Evolutionary conservation across 2,797 vertebrate genomes (phyloP), one percentile per base, ranked within the genome.

Genomic region (Naso thynnoides): DNA sequence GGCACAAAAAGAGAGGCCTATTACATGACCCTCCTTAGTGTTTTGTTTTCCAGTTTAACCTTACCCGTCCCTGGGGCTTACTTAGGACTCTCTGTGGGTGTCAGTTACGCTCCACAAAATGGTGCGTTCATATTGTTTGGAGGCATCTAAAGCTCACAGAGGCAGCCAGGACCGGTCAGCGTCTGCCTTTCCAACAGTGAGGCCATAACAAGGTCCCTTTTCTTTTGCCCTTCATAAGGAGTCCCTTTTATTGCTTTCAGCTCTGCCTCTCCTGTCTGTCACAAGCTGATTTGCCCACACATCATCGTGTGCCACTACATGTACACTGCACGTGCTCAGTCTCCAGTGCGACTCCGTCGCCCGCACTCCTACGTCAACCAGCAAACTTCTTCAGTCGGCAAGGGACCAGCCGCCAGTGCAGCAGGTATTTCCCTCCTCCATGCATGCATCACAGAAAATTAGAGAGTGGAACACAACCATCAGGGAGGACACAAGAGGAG

Each of bases 11-110:
- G 87, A 94, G 90, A 92, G 82, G 86, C 73, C 87, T 88, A 89
- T 91, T 92, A 93, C 86, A 82, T 90, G 89, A 81, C 79, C 74
- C 23, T 73, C 79, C 83, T 89, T 77, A 74, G 82, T 82, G 84
- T 87, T 92, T 86, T 86, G 73, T 89, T 89, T 89, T 90, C 73
- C 64, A 85, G 76, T 78, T 83, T 82, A 81, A 92, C 85, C 88
- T 86, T 87, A 80, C 69, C 81, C 90, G 81, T 89, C 91, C 89
- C 78, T 29, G 60, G 87, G 86, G 86, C 68, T 91, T 80, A 81
- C 84, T 82, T 74, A 41, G 73, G 78, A 71, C 73, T 41, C 89
- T 81, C 58, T 58, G 54, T 42, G 73, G 86, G 91, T 87, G 84
- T 91, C 83, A 82, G 80, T 91, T 92, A 88, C 88, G 29, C 81